Percentiles rank a stretch among this genome's conserved stretches.
Conservation (phyloP, 1,140 invertebrate species). For the Drosophila bocki region DNA sequence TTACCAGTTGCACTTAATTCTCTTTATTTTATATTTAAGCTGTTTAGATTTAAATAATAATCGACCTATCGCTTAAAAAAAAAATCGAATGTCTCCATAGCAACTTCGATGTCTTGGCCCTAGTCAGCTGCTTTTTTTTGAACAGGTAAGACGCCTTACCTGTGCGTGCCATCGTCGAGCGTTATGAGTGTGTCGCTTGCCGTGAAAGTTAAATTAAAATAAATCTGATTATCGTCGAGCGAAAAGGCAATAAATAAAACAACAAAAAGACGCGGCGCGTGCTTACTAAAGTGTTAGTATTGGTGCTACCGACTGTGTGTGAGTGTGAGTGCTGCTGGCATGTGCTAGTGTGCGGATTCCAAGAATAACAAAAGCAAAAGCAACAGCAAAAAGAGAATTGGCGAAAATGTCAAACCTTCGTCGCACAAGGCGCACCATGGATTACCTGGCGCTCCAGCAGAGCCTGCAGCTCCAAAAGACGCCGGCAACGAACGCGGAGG, state of each 20-base stretch:
- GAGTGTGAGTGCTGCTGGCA: slow-evolving; percentile 7
- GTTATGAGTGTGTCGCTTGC: slow-evolving; percentile 38
- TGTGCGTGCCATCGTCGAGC: slow-evolving; percentile 13
- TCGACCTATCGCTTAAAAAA: not conserved
- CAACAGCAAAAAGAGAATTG: slow-evolving; percentile 18
- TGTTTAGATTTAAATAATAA: not conserved
- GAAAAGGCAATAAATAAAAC: slow-evolving; percentile 18
- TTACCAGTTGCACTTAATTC: not conserved
- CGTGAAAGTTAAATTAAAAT: slow-evolving; percentile 58
- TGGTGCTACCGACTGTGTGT: slow-evolving; percentile 23
- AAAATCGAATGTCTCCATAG: slow-evolving; percentile 1
- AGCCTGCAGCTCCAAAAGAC: slow-evolving; percentile 45
- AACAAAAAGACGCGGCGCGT: slow-evolving; percentile 40
- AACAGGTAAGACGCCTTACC: slow-evolving; percentile 38
- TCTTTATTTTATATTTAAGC: not conserved
- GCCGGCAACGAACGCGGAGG: slow-evolving; percentile 41
- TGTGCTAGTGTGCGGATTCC: slow-evolving; percentile 49
- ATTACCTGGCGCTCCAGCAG: slow-evolving; percentile 70
- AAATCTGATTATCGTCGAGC: slow-evolving; percentile 45
- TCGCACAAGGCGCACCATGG: slow-evolving; percentile 69
- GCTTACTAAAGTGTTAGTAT: slow-evolving; percentile 33
- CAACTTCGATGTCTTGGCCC: not conserved
- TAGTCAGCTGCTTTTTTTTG: slow-evolving; percentile 28
- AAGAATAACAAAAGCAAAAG: slow-evolving; percentile 57
- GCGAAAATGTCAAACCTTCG: slow-evolving; percentile 68